Percentiles rank a stretch among this genome's conserved stretches.
phyloP scores from a whole-genome alignment of 2,113 vertebrate species.

The Passer montanus region DNA sequence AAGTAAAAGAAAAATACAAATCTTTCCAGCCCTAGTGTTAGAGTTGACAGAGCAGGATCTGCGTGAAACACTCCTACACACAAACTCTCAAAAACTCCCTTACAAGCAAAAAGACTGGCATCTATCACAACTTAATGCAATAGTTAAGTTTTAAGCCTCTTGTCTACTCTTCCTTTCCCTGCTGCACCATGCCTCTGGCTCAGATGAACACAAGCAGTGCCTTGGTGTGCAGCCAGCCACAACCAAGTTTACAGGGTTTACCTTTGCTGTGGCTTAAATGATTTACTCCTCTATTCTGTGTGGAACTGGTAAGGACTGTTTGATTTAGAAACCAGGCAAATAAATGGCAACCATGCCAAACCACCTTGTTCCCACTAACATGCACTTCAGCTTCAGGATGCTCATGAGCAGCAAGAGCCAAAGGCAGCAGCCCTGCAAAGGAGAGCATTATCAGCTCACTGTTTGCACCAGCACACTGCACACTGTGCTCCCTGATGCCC shows the following conservation, averaged over 20 bases:
- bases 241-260: background rate
- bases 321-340: background rate
- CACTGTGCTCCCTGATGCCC: constrained; percentile 19
- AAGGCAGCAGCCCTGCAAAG: background rate
- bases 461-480: background rate
- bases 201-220: background rate
- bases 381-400: background rate
- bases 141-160: background rate
- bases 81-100: background rate
- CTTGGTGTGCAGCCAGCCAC: background rate
- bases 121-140: background rate
- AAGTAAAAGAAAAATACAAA: background rate
- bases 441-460: background rate
- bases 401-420: background rate
- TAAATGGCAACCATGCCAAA: background rate
- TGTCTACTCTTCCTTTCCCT: background rate
- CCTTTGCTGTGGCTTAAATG: background rate
- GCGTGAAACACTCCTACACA: background rate
- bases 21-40: background rate
- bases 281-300: background rate
- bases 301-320: background rate
- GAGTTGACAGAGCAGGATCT: background rate
- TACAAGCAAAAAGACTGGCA: background rate
- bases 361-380: background rate
- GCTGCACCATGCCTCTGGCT: background rate